phyloP scores from a whole-genome alignment of 2,113 vertebrate species.

The Gallinago jamesoni region DNA sequence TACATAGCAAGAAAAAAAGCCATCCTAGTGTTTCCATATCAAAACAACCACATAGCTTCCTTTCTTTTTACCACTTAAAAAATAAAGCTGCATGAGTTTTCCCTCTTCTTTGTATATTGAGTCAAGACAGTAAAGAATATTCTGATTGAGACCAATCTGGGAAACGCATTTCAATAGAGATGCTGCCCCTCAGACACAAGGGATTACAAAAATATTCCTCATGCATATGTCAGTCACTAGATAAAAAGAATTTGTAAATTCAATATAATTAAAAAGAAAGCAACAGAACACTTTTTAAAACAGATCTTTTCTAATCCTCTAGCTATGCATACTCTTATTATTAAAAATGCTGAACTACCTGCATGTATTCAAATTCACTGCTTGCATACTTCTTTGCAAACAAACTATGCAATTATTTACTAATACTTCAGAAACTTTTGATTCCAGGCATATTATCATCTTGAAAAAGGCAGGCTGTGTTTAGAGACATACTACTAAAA shows the following conservation, averaged over 20 bases:
- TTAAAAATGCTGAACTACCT: background rate
- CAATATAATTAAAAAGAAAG: background rate
- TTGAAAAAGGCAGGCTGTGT: background rate
- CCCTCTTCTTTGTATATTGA: background rate
- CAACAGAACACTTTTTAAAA: background rate
- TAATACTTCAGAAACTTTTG: background rate
- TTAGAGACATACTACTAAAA: background rate
- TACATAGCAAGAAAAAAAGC: background rate
- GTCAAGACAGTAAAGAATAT: background rate
- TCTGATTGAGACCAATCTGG: background rate
- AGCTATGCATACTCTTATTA: background rate
- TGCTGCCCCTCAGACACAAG: conserved; percentile 10
- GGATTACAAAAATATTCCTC: conserved; percentile 36
- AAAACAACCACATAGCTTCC: background rate
- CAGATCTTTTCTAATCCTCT: background rate
- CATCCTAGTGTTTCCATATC: background rate
- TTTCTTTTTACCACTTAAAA: background rate
- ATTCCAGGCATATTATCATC: background rate
- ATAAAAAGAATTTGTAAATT: conserved; percentile 51
- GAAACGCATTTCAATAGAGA: conserved; percentile 4
- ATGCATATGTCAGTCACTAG: background rate
- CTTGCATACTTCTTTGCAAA: background rate
- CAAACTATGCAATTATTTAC: background rate
- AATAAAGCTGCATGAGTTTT: background rate
- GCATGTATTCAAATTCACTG: background rate